Base-by-base conservation (phyloP, 2,113 vertebrate genomes). In the Salvelinus sp. region DNA sequence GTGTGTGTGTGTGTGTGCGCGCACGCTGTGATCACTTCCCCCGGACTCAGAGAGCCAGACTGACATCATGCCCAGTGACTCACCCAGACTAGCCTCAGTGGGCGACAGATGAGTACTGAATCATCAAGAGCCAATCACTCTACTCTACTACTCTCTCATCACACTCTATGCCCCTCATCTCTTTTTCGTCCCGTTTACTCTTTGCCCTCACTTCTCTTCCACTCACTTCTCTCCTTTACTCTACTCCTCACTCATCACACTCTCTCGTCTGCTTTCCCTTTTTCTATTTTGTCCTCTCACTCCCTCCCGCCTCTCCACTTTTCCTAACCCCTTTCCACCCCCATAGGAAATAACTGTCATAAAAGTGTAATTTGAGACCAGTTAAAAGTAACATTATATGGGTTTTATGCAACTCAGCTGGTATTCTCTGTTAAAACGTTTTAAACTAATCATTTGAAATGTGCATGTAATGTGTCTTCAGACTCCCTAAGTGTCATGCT, bases 91-190 rank as follows among this genome's bases (percentile, higher is more conserved):
- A 12, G 6, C 6, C 16, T 60, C 48, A 50, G 48, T 50, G 10
- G 10, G 48, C 12, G 60, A 81, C 68, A 77, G 48, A 16, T 57
- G 71, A 13, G 74, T 82, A 75, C 78, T 25, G 78, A 74, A 76
- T 73, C 60, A 78, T 82, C 73, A 60, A 74, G 64, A 23, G 80
- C 66, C 30, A 60, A 47, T 66, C 74, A 70, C 16, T 38, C 33
- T 13, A 0, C 25, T 54, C 13, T 48, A 10, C 25, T 63, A 25
- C 33, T 71, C 50, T 28, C n/a, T 22, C 6, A 27, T 20, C 30
- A 30, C 66, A 18, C 14, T 67, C 66, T 38, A 1, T 13, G 16
- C 28, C 66, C 47, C 22, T 70, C 22, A 50, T 13, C 4, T 13
- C 6, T 12, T 69, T 4, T n/a, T 47, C n/a, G 12, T 28, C 38